Percentiles rank a stretch among this genome's conserved stretches.
Conservation (phyloP, 2,797 vertebrate genomes). For the Rhinella marina region DNA sequence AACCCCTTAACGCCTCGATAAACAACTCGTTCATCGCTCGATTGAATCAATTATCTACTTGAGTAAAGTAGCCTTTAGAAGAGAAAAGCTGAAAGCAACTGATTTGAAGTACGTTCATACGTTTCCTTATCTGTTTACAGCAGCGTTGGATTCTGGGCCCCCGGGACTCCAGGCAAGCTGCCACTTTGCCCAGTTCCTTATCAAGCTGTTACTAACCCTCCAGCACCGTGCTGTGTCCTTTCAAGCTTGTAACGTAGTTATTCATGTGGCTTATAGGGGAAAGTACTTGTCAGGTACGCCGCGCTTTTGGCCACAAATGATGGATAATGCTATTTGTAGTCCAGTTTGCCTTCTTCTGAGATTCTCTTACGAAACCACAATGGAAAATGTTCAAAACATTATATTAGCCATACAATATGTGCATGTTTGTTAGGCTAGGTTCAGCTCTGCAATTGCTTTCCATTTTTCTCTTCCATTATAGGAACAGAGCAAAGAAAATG, state of each 20-base stretch:
- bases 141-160: constrained; percentile 37
- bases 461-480: too few species aligned
- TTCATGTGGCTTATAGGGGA: constrained; percentile 13
- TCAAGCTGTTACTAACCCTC: constrained; percentile 25
- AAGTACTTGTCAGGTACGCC: constrained; percentile 26
- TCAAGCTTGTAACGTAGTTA: constrained; percentile 30
- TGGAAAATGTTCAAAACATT: not conserved
- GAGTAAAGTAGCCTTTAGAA: too few species aligned
- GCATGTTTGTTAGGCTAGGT: not conserved
- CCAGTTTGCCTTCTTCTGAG: not conserved
- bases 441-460: too few species aligned
- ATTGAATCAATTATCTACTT: too few species aligned
- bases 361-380: too few species aligned
- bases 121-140: constrained; percentile 43
- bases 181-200: constrained; percentile 18
- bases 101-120: not conserved
- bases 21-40: too few species aligned
- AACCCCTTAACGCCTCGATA: too few species aligned
- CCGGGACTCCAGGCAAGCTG: constrained; percentile 33
- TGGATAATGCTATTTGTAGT: not conserved
- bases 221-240: constrained; percentile 11
- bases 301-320: constrained; percentile 1
- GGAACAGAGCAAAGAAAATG: too few species aligned
- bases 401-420: not conserved
- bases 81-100: not conserved